These are phyloP conservation scores for Amaurobius ferox DNA, from an alignment of 2,888 invertebrate genomes.

Conservation along the genomic window DNA sequence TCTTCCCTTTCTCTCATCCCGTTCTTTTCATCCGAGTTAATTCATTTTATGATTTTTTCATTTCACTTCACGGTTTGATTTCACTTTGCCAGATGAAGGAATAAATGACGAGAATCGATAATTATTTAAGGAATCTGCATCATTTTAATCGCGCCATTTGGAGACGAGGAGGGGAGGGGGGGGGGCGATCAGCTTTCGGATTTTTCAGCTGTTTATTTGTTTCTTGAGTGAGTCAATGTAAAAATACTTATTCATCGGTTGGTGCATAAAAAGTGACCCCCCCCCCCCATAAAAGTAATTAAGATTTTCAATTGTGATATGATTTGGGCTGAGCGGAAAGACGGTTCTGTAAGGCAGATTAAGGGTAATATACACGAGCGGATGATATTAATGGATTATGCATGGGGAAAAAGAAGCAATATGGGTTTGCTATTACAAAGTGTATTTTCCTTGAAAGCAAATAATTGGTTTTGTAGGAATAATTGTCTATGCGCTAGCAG, in stretches of 20 bases:
- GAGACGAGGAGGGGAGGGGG: background rate
- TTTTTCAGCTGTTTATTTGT: slow-evolving; percentile 1
- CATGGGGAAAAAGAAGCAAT: background rate
- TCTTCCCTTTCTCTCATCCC: slow-evolving; percentile 16
- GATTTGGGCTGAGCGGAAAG: slow-evolving; percentile 14
- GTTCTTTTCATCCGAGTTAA: slow-evolving; percentile 2
- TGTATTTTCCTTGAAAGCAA: slow-evolving; percentile 3
- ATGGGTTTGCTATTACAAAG: background rate
- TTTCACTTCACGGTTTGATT: slow-evolving; percentile 44
- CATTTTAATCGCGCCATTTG: background rate
- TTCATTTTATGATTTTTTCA: slow-evolving; percentile 30
- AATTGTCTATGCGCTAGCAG: background rate
- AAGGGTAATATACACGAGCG: slow-evolving; percentile 25
- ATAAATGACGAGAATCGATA: slow-evolving; percentile 50
- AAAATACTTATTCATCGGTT: background rate
- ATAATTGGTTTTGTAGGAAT: background rate
- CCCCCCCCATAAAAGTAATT: slow-evolving; percentile 35
- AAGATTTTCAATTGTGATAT: slow-evolving; percentile 42
- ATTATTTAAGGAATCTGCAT: slow-evolving; percentile 45
- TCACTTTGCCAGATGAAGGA: slow-evolving; percentile 27
- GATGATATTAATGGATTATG: slow-evolving; percentile 44
- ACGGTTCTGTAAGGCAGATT: slow-evolving; percentile 36
- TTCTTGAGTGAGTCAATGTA: background rate
- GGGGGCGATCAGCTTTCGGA: slow-evolving; percentile 2
- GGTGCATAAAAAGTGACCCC: background rate